Percentiles rank a stretch among this genome's conserved stretches.
These are phyloP conservation scores for Ophonus ardosiacus DNA, from an alignment of 2,888 invertebrate species.

Conservation along the genomic window DNA sequence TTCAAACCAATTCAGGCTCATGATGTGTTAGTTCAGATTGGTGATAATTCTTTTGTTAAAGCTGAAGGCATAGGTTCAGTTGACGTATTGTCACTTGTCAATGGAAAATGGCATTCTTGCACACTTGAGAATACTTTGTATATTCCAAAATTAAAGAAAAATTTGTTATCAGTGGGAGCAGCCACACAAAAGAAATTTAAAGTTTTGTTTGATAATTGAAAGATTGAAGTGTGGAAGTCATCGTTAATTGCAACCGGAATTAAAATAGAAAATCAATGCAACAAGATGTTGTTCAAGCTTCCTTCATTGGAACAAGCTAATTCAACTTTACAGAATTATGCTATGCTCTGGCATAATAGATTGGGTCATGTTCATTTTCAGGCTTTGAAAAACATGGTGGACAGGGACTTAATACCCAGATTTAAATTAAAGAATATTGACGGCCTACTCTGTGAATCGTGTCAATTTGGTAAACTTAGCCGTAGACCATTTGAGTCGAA, in stretches of 20 bases:
- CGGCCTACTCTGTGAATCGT: neutral
- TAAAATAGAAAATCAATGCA: neutral
- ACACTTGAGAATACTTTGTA: constrained; percentile 2
- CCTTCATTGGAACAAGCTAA: neutral
- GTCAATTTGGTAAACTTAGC: constrained; percentile 17
- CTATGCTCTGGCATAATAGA: neutral
- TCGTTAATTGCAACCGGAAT: neutral
- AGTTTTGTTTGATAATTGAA: neutral
- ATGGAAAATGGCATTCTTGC: neutral
- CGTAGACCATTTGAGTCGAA: neutral
- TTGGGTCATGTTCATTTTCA: neutral
- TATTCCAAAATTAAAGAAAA: constrained; percentile 68
- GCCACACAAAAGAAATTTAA: neutral
- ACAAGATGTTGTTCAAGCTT: neutral
- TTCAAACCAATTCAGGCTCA: neutral
- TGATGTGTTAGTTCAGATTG: neutral
- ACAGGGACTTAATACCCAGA: neutral
- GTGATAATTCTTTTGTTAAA: neutral
- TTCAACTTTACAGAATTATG: neutral
- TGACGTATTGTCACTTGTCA: neutral
- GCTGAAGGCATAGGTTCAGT: neutral
- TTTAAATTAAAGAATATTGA: neutral
- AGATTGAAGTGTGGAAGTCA: neutral
- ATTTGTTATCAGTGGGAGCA: constrained; percentile 71
- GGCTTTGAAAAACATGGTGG: neutral